Evolutionary conservation across 2,113 vertebrate species (phyloP).

Genomic region (Elgaria multicarinata): DNA sequence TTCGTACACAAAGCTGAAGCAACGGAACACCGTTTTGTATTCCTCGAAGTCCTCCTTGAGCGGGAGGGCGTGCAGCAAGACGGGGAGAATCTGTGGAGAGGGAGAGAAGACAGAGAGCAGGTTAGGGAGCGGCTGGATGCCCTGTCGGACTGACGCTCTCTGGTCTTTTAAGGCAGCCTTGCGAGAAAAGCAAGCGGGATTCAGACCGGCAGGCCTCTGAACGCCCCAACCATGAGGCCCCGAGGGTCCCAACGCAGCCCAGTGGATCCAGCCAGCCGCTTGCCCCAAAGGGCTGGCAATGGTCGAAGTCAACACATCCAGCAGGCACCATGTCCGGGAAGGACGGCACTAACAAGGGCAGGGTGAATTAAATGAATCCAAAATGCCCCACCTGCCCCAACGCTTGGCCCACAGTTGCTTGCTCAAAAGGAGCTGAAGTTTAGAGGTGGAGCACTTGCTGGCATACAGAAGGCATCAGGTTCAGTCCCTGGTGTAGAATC

Average conservation of each 20-base stretch:
- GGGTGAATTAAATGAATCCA: too few species aligned
- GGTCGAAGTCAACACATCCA: not conserved
- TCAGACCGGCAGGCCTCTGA: not conserved
- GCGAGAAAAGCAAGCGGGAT: not conserved
- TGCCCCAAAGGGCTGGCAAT: too few species aligned
- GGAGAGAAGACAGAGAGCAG: not conserved
- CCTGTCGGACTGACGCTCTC: not conserved
- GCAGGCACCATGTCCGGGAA: not conserved
- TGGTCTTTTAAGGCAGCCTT: not conserved
- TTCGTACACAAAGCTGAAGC: constrained; percentile 84
- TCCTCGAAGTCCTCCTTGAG: constrained; percentile 90
- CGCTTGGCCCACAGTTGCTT: too few species aligned
- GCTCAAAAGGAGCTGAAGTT: too few species aligned
- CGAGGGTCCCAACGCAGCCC: too few species aligned
- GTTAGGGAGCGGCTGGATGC: not conserved
- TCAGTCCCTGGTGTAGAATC: too few species aligned
- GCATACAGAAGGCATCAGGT: too few species aligned
- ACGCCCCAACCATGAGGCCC: not conserved
- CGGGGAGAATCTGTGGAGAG: constrained; percentile 82
- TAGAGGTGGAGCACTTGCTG: too few species aligned
- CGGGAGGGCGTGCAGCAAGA: constrained; percentile 80
- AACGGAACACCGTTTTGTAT: constrained; percentile 84
- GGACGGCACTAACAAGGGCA: too few species aligned
- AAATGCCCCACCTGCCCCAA: too few species aligned
- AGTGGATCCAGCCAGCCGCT: too few species aligned